Evolutionary conservation across 2,797 vertebrate genomes (phyloP).

Genomic region (Harpagifer antarcticus): DNA sequence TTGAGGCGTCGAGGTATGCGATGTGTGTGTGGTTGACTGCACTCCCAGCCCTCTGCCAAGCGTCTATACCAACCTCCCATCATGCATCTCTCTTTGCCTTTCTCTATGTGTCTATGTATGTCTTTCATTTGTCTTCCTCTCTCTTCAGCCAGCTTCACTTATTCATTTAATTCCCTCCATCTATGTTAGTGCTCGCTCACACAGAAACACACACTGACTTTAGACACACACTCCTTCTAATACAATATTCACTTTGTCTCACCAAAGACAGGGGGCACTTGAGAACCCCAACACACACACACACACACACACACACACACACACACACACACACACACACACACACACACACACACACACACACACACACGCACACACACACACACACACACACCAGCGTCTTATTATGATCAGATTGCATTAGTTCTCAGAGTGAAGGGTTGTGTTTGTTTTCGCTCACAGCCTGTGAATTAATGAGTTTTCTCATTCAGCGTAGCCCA

Average conservation of each 20-base stretch:
- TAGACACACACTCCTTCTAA: conserved; percentile 26
- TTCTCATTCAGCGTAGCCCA: conserved; percentile 56
- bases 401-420: conserved; percentile 61
- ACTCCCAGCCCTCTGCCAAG: conserved; percentile 35
- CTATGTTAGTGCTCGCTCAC: neutral
- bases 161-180: conserved; percentile 35
- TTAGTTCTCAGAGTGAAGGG: conserved; percentile 50
- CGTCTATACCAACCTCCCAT: conserved; percentile 50
- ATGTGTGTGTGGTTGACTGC: conserved; percentile 39
- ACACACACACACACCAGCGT: conserved; percentile 38
- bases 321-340: too few relatives aligned
- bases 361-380: conserved; percentile 21
- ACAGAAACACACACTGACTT: conserved; percentile 32
- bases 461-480: conserved; percentile 72
- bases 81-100: conserved; percentile 46
- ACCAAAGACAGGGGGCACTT: conserved; percentile 37
- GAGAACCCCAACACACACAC: conserved; percentile 52
- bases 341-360: too few relatives aligned
- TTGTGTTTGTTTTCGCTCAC: conserved; percentile 73
- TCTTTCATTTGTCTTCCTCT: conserved; percentile 50
- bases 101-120: conserved; percentile 22
- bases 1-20: conserved; percentile 14
- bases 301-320: conserved; percentile 1
- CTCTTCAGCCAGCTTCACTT: conserved; percentile 40
- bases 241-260: conserved; percentile 70